phyloP scores from a whole-genome alignment of 2,113 vertebrate genomes.

The Butorides virescens region DNA sequence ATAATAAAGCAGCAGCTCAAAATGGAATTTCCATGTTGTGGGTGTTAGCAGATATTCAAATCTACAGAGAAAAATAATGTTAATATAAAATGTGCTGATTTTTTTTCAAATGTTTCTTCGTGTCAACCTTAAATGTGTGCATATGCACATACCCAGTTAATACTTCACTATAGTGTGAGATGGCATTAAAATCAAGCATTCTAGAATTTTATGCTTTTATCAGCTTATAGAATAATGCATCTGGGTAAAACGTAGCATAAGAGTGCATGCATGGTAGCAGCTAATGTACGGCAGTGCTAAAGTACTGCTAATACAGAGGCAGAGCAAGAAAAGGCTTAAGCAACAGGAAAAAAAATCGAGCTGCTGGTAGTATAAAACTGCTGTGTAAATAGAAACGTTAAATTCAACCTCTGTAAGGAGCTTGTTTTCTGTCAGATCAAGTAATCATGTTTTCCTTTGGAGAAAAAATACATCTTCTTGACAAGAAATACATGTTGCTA shows the following conservation, averaged over 20 bases:
- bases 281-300: not conserved
- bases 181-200: not conserved
- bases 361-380: not conserved
- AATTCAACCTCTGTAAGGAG: not conserved
- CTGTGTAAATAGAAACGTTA: not conserved
- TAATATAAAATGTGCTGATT: not conserved
- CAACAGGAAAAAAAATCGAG: not conserved
- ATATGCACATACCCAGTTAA: rapidly evolving
- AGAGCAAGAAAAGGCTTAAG: not conserved
- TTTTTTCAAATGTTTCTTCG: not conserved
- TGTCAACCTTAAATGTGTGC: not conserved
- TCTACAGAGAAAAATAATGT: not conserved
- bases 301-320: not conserved
- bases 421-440: not conserved
- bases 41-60: not conserved
- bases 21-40: not conserved
- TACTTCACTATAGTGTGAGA: not conserved
- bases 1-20: not conserved
- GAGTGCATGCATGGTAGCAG: not conserved
- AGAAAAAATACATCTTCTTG: not conserved
- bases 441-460: not conserved
- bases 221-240: not conserved
- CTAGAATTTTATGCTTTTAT: not conserved
- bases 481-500: not conserved
- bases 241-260: not conserved